Evolutionary conservation across 2,113 vertebrate genomes (phyloP).

Genomic region (Ramphastos sulfuratus): DNA sequence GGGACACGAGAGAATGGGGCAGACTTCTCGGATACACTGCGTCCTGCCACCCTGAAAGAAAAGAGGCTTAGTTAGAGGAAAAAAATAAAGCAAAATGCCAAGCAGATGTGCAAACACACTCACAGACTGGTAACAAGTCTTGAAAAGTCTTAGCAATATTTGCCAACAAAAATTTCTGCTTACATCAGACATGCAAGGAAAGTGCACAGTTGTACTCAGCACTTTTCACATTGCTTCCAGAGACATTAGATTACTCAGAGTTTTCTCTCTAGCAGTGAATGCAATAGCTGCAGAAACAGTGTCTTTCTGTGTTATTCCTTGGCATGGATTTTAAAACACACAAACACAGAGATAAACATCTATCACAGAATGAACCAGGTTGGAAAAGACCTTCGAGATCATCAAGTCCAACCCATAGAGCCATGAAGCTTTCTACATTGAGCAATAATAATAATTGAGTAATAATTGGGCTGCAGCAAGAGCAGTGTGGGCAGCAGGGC

Average conservation of each 20-base stretch:
- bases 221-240: background rate
- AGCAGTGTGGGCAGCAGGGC: no score
- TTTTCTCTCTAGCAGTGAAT: background rate
- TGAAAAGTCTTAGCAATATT: background rate
- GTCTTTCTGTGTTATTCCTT: background rate
- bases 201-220: background rate
- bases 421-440: background rate
- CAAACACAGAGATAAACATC: slow-evolving; percentile 2
- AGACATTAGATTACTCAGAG: background rate
- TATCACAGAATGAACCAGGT: no score
- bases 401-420: no score
- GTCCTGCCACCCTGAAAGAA: slow-evolving; percentile 88
- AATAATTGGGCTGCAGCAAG: no score
- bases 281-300: background rate
- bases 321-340: background rate
- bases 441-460: background rate
- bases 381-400: no score
- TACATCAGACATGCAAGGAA: background rate
- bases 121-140: background rate
- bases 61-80: slow-evolving; percentile 45
- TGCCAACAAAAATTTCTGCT: slow-evolving; percentile 2
- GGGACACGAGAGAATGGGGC: slow-evolving; percentile 95
- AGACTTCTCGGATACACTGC: slow-evolving; percentile 89
- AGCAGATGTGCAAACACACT: background rate
- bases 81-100: background rate